A percentile compares a stretch with the other conserved stretches of the same genome.
phyloP scores from a whole-genome alignment of 2,113 vertebrate genomes.

The Hemicordylus capensis region DNA sequence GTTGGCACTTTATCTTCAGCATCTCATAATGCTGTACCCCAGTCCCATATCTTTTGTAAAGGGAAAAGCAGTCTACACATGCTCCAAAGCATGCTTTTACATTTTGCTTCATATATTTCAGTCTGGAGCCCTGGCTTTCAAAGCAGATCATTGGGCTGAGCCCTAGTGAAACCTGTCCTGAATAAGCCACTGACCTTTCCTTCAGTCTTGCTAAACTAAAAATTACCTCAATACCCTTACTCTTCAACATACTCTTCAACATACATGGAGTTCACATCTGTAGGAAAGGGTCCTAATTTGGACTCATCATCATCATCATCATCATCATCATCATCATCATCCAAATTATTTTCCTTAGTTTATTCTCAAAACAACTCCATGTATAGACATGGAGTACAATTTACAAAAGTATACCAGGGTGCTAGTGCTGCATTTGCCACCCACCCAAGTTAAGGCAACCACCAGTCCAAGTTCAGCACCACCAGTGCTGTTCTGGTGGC shows the following conservation, averaged over 20 bases:
- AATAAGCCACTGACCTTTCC: neutral
- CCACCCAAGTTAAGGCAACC: neutral
- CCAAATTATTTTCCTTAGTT: neutral
- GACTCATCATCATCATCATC: too few species aligned
- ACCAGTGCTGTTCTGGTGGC: neutral
- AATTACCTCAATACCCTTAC: neutral
- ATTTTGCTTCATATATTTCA: neutral
- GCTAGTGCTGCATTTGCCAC: neutral
- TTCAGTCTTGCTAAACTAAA: neutral
- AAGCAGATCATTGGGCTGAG: neutral
- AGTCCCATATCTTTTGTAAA: neutral
- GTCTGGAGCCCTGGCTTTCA: neutral
- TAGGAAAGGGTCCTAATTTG: neutral
- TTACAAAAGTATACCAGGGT: neutral
- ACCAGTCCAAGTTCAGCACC: too few species aligned
- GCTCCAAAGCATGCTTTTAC: neutral
- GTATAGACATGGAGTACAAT: neutral
- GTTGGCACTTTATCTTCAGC: neutral
- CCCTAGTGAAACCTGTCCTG: neutral
- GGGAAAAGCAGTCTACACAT: neutral
- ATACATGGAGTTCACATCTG: neutral
- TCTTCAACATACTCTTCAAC: neutral
- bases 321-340: too few species aligned
- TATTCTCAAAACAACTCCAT: constrained; percentile 33
- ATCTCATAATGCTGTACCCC: neutral